These are phyloP conservation scores for Zalophus californianus DNA, from an alignment of 2,797 vertebrate genomes.

Conservation along the genomic window DNA sequence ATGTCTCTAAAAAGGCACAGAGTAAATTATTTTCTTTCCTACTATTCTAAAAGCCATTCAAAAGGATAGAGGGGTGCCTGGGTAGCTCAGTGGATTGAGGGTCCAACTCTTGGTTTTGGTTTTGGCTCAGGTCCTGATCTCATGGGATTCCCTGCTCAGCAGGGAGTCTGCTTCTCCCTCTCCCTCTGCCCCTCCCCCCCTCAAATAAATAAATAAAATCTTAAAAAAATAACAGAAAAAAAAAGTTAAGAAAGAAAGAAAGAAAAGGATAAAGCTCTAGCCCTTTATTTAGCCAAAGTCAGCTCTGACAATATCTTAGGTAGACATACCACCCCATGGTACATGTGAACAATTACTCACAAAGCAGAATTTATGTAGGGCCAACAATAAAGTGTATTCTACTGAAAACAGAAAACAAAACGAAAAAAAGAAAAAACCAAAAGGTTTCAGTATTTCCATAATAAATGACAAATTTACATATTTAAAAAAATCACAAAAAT, in stretches of 20 bases:
- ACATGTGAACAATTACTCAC: background rate
- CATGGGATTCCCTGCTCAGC: background rate
- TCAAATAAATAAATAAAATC: background rate
- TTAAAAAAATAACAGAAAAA: background rate
- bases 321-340: background rate
- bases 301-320: background rate
- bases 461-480: background rate
- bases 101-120: background rate
- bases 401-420: constrained; percentile 5
- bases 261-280: background rate
- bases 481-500: background rate
- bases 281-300: background rate
- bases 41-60: constrained; percentile 24
- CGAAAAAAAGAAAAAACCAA: background rate
- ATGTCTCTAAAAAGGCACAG: background rate
- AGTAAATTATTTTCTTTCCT: constrained; percentile 17
- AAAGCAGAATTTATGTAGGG: background rate
- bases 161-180: background rate
- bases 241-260: background rate
- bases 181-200: background rate
- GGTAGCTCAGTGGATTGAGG: background rate
- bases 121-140: background rate
- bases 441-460: constrained; percentile 22
- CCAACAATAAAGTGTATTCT: background rate
- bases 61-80: background rate